phyloP scores from a whole-genome alignment of 2,797 vertebrate species.

The Octomys mimax region DNA sequence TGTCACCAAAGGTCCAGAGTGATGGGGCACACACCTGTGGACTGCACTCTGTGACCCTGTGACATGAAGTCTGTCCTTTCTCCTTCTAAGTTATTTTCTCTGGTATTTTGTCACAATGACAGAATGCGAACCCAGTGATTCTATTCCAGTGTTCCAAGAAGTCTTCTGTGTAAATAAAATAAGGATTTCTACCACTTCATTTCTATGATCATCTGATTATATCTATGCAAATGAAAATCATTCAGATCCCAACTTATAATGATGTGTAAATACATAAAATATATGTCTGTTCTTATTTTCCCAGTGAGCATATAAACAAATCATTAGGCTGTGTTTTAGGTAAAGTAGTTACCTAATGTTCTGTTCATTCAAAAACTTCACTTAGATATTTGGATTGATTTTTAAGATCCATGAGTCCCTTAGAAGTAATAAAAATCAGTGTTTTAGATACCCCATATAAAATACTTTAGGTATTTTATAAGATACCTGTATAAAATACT shows the following conservation, averaged over 20 bases:
- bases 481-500: not conserved
- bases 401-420: not conserved
- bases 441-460: not conserved
- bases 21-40: no score
- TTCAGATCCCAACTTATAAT: not conserved
- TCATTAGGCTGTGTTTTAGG: not conserved
- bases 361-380: not conserved
- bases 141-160: not conserved
- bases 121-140: not conserved
- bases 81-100: not conserved
- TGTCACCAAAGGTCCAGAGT: not conserved
- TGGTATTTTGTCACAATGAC: not conserved
- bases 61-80: not conserved
- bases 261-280: not conserved
- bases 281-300: not conserved
- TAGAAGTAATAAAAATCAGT: not conserved
- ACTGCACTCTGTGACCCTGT: not conserved
- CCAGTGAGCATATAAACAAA: not conserved
- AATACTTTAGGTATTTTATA: no score
- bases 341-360: not conserved
- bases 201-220: not conserved
- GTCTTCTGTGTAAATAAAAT: not conserved
- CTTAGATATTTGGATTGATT: not conserved
- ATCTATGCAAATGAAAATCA: not conserved
- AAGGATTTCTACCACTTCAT: not conserved